These are phyloP conservation scores for Meda fulgida DNA, from an alignment of 2,797 vertebrate species.

Conservation along the genomic window DNA sequence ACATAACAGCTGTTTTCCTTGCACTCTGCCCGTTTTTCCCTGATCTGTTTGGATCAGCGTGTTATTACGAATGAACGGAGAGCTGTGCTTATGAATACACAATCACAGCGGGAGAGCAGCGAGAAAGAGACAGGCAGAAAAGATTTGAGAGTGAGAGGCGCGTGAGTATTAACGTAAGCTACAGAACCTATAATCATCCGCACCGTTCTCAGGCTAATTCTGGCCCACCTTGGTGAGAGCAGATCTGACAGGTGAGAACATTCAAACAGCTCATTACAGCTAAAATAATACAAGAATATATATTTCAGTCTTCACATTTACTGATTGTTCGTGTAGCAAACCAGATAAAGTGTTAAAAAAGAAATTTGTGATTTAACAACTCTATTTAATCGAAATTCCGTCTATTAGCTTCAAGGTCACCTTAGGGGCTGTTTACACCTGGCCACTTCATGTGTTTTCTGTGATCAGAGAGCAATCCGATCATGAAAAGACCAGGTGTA, in stretches of 20 bases:
- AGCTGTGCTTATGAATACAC: constrained; percentile 42
- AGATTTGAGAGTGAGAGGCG: constrained; percentile 29
- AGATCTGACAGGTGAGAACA: constrained; percentile 16
- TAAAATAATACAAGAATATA: not conserved
- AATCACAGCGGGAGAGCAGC: constrained; percentile 35
- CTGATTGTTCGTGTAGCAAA: not conserved
- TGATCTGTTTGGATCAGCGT: constrained; percentile 51
- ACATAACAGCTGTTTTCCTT: constrained; percentile 47
- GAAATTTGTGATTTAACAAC: not conserved
- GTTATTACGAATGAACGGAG: constrained; percentile 41
- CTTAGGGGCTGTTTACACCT: too few relatives aligned
- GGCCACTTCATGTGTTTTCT: too few relatives aligned
- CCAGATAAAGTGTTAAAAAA: not conserved
- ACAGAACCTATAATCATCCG: constrained; percentile 44
- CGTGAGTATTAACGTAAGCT: constrained; percentile 41
- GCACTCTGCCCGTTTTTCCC: constrained; percentile 14
- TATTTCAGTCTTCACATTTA: not conserved
- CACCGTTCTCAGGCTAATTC: not conserved
- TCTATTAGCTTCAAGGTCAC: not conserved
- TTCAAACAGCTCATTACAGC: not conserved
- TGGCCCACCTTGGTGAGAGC: not conserved
- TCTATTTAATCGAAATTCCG: not conserved
- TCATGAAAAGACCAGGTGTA: too few relatives aligned
- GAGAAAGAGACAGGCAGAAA: constrained; percentile 34
- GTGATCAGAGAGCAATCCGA: too few relatives aligned